Evolutionary conservation across 2,797 vertebrate species (phyloP), one percentile per base, ranked within the genome.

Genomic region (Glossophaga mutica): DNA sequence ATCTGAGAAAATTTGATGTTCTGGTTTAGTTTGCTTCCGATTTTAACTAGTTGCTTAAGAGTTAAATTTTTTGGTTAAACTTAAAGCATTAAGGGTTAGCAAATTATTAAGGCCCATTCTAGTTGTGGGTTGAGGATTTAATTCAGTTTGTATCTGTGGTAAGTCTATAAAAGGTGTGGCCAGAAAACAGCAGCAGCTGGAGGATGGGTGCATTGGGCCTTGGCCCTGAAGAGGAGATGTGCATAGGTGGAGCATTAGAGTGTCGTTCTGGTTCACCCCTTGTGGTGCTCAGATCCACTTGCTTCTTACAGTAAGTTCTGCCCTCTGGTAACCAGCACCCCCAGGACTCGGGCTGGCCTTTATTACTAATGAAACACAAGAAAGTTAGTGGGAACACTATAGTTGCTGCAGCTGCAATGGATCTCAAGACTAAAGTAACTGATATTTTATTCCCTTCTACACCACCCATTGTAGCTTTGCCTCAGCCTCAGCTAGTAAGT

Each of bases 61-160:
- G 46, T 68, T 78, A 67, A 77, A 76, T 68, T 26, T 90, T 55
- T 82, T 7, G n/a, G 46, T 57, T 93, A 57, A 90, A 70, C 65
- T 79, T 79, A 74, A 86, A 22, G 68, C 77, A 32, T 94, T 92
- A 95, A 93, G 81, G 78, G 87, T 67, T 76, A 79, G 76, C n/a
- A 93, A 81, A 91, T 78, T 87, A 86, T 79, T 96, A 85, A 95
- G 76, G 78, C n/a, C 57, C 52, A 34, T 76, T 94, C 39, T 76
- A 46, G 15, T 39, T 87, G 48, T 46, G n/a, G 32, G 18, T 55
- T 85, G 48, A 96, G n/a, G n/a, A 81, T 82, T 92, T 93, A 73
- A 86, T 73, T 91, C 57, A 74, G 12, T 78, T 86, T 21, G 5
- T 83, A 19, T 84, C 73, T 93, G 34, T 55, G 50, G 39, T 84